A percentile compares a stretch with the other conserved stretches of the same genome.
Conservation (phyloP, 2,113 vertebrate genomes). For the Kryptolebias marmoratus region DNA sequence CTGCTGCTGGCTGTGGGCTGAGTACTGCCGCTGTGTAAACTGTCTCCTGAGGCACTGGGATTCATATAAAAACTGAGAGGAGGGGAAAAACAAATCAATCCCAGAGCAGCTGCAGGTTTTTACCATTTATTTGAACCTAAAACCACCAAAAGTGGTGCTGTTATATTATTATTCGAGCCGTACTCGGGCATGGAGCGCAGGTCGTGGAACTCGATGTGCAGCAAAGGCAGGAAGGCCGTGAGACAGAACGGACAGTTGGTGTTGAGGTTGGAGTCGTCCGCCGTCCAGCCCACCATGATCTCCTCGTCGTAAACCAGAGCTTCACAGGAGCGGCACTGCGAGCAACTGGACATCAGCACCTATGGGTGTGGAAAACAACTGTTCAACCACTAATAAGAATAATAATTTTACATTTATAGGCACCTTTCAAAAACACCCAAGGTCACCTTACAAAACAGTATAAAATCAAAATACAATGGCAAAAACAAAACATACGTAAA, state of each 20-base stretch:
- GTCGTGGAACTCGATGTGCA: conserved; percentile 96
- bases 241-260: conserved; percentile 95
- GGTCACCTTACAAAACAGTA: no score
- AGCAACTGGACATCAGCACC: conserved; percentile 99
- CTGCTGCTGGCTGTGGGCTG: conserved; percentile 78
- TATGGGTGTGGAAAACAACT: conserved; percentile 43
- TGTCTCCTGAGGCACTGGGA: conserved; percentile 91
- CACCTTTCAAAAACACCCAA: no score
- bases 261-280: conserved; percentile 97
- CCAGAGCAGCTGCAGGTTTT: background rate
- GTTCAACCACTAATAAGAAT: background rate
- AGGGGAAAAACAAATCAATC: background rate
- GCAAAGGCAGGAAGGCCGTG: conserved; percentile 90
- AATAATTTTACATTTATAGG: no score
- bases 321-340: conserved; percentile 90
- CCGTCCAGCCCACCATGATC: conserved; percentile 98
- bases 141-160: background rate
- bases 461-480: no score
- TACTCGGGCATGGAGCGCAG: conserved; percentile 88
- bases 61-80: conserved; percentile 89
- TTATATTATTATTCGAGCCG: background rate
- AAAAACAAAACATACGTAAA: no score
- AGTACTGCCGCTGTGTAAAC: conserved; percentile 86
- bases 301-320: conserved; percentile 97
- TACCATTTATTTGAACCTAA: background rate